A percentile compares a stretch with the other conserved stretches of the same genome.
These are phyloP conservation scores for Lepilemur ruficaudatus DNA, from an alignment of 2,797 vertebrate species.

Conservation along the genomic window DNA sequence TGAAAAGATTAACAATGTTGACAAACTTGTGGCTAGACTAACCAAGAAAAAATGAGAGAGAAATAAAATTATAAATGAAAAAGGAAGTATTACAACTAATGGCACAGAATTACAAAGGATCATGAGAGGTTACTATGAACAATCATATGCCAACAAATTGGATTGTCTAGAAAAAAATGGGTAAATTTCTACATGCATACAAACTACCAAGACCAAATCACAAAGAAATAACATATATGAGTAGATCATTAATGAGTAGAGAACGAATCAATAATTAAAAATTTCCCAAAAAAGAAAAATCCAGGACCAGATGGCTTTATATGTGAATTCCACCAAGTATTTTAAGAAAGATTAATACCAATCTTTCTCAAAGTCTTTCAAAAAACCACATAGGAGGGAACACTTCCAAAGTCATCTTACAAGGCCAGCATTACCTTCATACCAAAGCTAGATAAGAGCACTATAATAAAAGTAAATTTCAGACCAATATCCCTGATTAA, in stretches of 20 bases:
- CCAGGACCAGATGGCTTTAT: too few species aligned
- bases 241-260: background rate
- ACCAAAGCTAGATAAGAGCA: too few species aligned
- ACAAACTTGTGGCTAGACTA: background rate
- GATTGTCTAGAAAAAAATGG: background rate
- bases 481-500: too few species aligned
- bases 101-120: background rate
- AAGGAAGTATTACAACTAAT: background rate
- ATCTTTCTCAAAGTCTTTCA: too few species aligned
- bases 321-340: too few species aligned
- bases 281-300: too few species aligned
- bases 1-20: background rate
- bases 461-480: too few species aligned
- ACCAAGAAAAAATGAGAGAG: background rate
- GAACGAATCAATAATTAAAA: too few species aligned
- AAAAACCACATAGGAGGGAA: too few species aligned
- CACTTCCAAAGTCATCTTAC: too few species aligned
- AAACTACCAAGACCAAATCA: background rate
- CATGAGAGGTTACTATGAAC: background rate
- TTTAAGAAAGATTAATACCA: too few species aligned
- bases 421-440: too few species aligned
- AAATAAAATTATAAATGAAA: background rate
- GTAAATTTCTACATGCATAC: background rate
- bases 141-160: background rate
- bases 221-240: background rate